Conservation (phyloP, 2,888 invertebrate species). For the Aricia artaxerxes region DNA sequence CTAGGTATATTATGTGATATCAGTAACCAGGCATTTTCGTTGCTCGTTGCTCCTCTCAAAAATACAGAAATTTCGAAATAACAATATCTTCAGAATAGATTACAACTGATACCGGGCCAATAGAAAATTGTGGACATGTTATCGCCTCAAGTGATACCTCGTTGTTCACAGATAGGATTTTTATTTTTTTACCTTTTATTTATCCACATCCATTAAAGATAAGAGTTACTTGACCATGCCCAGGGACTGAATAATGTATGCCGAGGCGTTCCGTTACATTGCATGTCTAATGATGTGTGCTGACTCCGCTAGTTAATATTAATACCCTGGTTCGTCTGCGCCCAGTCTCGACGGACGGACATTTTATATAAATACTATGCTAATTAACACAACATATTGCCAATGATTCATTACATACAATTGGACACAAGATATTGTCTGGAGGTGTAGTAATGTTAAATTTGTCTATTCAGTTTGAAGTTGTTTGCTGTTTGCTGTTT, state of each 20-base stretch:
- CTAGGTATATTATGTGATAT: too few species aligned
- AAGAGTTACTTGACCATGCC: conserved; percentile 51
- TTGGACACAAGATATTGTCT: conserved; percentile 3
- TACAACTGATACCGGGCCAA: background rate
- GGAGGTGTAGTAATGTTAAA: background rate
- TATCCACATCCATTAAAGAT: conserved; percentile 37
- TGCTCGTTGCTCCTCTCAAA: background rate
- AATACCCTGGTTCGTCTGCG: conserved; percentile 50
- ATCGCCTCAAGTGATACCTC: background rate
- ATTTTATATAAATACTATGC: conserved; percentile 25
- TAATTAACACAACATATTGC: conserved; percentile 17
- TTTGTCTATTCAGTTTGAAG: background rate
- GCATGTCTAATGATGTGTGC: conserved; percentile 68
- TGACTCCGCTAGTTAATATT: conserved; percentile 56
- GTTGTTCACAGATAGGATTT: conserved; percentile 18
- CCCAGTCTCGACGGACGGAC: conserved; percentile 43
- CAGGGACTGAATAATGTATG: conserved; percentile 65
- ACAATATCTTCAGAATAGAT: background rate
- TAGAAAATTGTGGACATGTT: background rate
- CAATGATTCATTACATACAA: conserved; percentile 8
- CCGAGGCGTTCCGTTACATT: conserved; percentile 68
- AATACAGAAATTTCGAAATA: background rate
- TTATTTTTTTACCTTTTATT: conserved; percentile 22
- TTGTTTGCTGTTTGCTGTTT: background rate
- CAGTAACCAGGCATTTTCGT: too few species aligned